phyloP scores from a whole-genome alignment of 1,140 invertebrate species.

The Atta cephalotes region DNA sequence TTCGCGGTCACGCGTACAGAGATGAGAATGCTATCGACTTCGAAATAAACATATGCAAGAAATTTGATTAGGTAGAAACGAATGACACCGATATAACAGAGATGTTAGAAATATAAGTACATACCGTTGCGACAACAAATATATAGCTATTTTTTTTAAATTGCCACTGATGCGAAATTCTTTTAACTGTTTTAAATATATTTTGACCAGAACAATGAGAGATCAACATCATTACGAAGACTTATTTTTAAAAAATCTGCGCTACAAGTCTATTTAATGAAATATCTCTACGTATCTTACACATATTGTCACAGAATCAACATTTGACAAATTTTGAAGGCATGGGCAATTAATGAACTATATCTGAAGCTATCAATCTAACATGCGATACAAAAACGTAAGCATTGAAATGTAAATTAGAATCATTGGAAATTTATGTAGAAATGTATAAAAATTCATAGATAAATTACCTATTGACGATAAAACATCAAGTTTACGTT shows the following conservation, averaged over 20 bases:
- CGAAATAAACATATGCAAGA: constrained; percentile 1
- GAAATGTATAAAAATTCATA: too few relatives aligned
- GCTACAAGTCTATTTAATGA: constrained; percentile 29
- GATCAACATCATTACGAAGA: neutral
- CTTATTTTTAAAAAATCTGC: neutral
- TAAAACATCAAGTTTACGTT: too few relatives aligned
- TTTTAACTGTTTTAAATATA: constrained; percentile 38
- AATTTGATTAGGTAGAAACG: neutral
- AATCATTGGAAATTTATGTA: neutral
- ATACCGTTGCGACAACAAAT: neutral
- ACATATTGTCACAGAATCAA: constrained; percentile 69
- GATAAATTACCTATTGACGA: too few relatives aligned
- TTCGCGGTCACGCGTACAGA: neutral
- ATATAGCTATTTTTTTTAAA: constrained; percentile 58
- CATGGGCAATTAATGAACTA: constrained; percentile 79
- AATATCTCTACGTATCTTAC: constrained; percentile 80
- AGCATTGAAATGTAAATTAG: constrained; percentile 18
- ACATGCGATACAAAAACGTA: neutral
- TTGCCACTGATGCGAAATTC: constrained; percentile 62
- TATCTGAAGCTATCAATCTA: neutral
- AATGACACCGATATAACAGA: neutral
- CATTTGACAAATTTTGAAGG: constrained; percentile 79
- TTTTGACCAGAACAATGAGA: constrained; percentile 34
- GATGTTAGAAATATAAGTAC: neutral
- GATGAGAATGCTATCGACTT: constrained; percentile 3